phyloP scores from a whole-genome alignment of 2,797 vertebrate species.

The Pelochelys cantorii region DNA sequence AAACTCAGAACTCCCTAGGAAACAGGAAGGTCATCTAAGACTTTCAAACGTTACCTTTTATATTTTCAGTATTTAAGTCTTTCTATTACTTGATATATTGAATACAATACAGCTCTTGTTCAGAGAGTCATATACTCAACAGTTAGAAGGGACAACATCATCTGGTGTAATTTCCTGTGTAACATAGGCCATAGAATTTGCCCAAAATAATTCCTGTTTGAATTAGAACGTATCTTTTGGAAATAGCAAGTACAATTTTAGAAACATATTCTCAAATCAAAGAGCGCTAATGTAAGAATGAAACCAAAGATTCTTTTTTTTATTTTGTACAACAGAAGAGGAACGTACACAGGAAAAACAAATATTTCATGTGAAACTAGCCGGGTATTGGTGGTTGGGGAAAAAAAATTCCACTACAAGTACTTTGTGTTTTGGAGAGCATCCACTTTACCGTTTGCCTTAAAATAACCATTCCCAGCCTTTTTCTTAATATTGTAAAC shows the following conservation, averaged over 20 bases:
- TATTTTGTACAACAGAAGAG: not conserved
- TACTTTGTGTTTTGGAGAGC: accelerated
- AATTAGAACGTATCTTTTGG: not conserved
- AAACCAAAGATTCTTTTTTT: not conserved
- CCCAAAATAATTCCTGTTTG: not conserved
- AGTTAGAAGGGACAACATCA: not conserved
- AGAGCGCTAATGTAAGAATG: not conserved
- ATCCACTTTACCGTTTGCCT: not conserved
- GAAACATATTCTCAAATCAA: not conserved
- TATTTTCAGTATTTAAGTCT: not conserved
- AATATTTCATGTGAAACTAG: not conserved
- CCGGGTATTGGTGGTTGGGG: not conserved
- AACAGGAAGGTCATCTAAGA: not conserved
- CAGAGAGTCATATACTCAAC: not conserved
- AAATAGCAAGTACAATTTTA: not conserved
- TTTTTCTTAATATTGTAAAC: not conserved
- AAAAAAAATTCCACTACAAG: not conserved
- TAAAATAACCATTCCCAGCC: not conserved
- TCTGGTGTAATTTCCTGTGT: not conserved
- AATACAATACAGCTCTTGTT: not conserved
- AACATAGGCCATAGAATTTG: not conserved
- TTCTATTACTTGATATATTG: not conserved
- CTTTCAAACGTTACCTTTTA: not conserved
- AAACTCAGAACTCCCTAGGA: not conserved
- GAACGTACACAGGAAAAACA: not conserved